Conservation (phyloP, 2,888 invertebrate genomes). For the Lochmaea capreae region DNA sequence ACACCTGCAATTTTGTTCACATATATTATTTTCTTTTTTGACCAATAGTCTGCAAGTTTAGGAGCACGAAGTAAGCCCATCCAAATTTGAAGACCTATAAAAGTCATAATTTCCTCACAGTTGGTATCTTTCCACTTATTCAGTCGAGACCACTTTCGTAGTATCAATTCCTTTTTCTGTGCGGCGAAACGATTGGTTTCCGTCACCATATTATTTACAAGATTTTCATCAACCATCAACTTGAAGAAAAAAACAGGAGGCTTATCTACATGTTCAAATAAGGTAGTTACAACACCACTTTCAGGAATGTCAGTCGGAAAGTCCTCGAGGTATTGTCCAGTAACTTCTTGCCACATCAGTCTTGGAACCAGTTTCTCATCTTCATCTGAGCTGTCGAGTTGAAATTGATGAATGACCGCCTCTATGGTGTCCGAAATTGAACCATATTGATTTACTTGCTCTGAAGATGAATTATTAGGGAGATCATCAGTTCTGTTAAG, state of each 20-base stretch:
- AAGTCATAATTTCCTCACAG: neutral
- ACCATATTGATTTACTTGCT: too few relatives aligned
- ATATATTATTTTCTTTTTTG: too few relatives aligned
- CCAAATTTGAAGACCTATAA: too few relatives aligned
- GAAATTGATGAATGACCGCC: neutral
- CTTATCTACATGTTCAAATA: constrained; percentile 5
- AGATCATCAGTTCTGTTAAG: too few relatives aligned
- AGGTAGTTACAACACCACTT: neutral
- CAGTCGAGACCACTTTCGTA: neutral
- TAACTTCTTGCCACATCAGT: neutral
- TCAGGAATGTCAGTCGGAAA: neutral
- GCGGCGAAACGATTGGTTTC: constrained; percentile 3
- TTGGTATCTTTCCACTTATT: constrained; percentile 1
- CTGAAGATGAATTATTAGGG: too few relatives aligned
- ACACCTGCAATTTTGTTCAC: too few relatives aligned
- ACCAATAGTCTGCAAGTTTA: neutral
- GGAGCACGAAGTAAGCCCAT: too few relatives aligned
- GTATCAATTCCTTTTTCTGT: constrained; percentile 2
- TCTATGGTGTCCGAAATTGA: too few relatives aligned
- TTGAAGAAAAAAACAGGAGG: constrained; percentile 8
- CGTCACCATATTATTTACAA: constrained; percentile 5
- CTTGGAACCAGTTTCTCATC: neutral
- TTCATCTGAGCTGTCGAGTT: neutral
- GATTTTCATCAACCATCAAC: neutral
- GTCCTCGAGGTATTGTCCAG: neutral